Base-by-base conservation (phyloP, 2,888 invertebrate genomes). In the Drosophila heteroneura region DNA sequence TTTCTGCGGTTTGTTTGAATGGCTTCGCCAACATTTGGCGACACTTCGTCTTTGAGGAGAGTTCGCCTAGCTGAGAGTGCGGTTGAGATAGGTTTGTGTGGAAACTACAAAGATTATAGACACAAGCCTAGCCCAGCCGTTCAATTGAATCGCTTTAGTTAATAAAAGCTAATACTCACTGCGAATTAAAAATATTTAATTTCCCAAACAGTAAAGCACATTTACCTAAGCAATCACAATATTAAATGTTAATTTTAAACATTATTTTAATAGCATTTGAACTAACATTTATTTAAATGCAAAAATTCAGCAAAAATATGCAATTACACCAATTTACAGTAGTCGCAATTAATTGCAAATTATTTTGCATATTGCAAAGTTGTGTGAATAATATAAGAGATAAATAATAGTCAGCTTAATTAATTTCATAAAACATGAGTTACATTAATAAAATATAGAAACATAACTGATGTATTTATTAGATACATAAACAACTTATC, bases 1-100 rank as follows among this genome's bases (percentile, higher is more conserved):
- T 5, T 44, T 12, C 37, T 63, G 79, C 47, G 66, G 79, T 75
- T 71, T 71, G 37, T 63, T 71, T 79, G 75, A 75, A 54, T 61
- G 79, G 76, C 79, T 79, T 79, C 79, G 32, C 58, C 61, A 14
- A 33, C 30, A 53, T 56, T 57, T 56, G 69, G 44, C 32, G 65
- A 67, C 62, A 63, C 33, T 60, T 58, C 35, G 39, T 28, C 28
- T 59, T 22, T 39, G 19, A 26, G n/a, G 3, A 70, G 56, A 35
- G 9, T 71, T 61, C 32, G 5, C 3, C 30, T 22, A 37, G 58
- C 39, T 39, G 58, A 22, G 47, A 35, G 35, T 47, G 35, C 9
- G 28, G 19, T 39, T 53, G 14, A 37, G 12, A 35, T n/a, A 6
- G 33, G 28, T 5, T 51, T 59, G 35, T 51, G 60, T 49, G 30